phyloP scores from a whole-genome alignment of 2,797 vertebrate species.

The Acanthornis magna region DNA sequence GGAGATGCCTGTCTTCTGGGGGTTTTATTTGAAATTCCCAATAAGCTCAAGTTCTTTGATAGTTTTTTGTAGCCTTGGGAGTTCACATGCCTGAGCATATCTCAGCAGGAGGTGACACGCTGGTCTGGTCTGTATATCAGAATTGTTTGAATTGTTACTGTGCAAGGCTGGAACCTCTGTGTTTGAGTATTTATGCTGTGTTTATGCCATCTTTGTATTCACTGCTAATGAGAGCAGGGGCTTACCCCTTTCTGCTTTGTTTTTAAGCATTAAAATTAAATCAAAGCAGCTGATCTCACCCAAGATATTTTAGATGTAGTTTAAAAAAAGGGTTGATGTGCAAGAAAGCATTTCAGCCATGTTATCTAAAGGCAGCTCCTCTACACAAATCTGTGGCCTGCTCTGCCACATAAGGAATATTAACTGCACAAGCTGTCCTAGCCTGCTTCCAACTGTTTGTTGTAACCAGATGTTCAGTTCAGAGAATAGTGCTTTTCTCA shows the following conservation, averaged over 20 bases:
- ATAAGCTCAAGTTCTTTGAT: neutral
- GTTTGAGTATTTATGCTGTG: neutral
- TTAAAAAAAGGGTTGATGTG: neutral
- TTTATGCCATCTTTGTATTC: neutral
- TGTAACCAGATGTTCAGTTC: neutral
- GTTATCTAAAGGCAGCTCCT: neutral
- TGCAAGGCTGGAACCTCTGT: neutral
- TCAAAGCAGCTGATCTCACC: neutral
- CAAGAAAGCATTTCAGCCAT: neutral
- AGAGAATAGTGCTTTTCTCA: neutral
- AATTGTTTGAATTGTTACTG: neutral
- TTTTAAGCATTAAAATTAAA: neutral
- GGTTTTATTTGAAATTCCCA: neutral
- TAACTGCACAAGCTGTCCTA: neutral
- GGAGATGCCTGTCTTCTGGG: neutral
- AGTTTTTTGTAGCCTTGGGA: neutral
- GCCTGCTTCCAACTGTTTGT: neutral
- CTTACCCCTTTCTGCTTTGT: neutral
- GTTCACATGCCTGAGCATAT: rapidly evolving
- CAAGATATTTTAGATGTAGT: neutral
- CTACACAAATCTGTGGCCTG: neutral
- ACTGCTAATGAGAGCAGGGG: neutral
- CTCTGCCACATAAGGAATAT: neutral
- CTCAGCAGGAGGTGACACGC: neutral
- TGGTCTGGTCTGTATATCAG: neutral